Evolutionary conservation across 2,797 vertebrate genomes (phyloP), one percentile per base, ranked within the genome.

Genomic region (Tarsius wallacei): DNA sequence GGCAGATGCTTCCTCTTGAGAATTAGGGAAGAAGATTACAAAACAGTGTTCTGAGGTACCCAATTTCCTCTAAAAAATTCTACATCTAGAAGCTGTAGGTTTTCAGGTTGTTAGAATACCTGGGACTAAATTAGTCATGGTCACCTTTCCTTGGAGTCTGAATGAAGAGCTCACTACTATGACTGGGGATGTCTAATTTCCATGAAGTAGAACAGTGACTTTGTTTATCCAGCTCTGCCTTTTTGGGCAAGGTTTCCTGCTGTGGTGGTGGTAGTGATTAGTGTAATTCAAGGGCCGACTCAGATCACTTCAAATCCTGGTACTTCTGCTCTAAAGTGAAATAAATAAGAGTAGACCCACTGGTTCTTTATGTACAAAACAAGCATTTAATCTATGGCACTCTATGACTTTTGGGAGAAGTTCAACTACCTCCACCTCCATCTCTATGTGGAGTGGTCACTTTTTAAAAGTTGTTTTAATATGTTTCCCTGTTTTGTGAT

Each of bases 401-500:
- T 5, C 28, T 36, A 14, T 7, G 71, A 49, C 9, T 71, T 78
- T 68, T 19, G n/a, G 49, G 24, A 78, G 63, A 76, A 14, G 36
- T 13, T 19, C 2, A 24, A 57, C 28, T 0, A 33, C 6, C 28
- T 66, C 2, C 28, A 76, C 3, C 7, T 9, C 24, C 31, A 24
- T 42, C 19, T n/a, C 63, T 47, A 12, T 7, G 59, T 33, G 7
- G 2, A 55, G 12, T 22, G 19, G 42, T 9, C 64, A 76, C n/a
- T 17, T 7, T n/a, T 66, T 4, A 86, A 61, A 51, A 21, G 66
- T 59, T 64, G 47, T 73, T 95, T 83, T 47, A 61, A 24, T 77
- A 73, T 73, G n/a, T 55, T 84, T 92, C 92, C 49, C 42, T 81
- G 6, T 51, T 83, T 87, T 47, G 66, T 28, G 14, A 90, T 51